phyloP scores from a whole-genome alignment of 2,888 invertebrate species.

The Calameuta idolon region DNA sequence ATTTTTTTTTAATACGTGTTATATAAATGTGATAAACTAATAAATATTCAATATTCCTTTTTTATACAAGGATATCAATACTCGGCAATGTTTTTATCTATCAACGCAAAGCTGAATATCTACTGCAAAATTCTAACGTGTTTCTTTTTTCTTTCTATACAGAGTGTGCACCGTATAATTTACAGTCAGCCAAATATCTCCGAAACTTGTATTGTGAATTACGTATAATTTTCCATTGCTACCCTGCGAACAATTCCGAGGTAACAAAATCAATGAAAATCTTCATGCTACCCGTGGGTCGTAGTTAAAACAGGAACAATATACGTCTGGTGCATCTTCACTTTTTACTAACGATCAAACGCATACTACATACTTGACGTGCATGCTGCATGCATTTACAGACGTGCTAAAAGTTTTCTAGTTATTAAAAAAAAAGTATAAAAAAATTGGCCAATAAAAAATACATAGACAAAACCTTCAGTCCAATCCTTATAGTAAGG shows the following conservation, averaged over 20 bases:
- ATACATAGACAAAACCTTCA: slow-evolving; percentile 62
- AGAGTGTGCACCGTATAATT: background rate
- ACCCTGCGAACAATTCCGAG: slow-evolving; percentile 18
- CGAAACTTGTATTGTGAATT: background rate
- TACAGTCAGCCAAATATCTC: background rate
- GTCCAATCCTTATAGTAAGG: slow-evolving; percentile 67
- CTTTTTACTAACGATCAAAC: background rate
- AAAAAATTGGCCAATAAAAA: slow-evolving; percentile 51
- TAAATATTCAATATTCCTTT: background rate
- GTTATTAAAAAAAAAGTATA: slow-evolving; percentile 36
- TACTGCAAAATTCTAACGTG: background rate
- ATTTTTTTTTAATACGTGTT: background rate
- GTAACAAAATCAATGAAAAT: background rate
- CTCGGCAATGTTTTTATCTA: background rate
- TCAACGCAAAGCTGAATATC: background rate
- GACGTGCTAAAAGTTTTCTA: slow-evolving; percentile 34
- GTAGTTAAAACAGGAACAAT: slow-evolving; percentile 17
- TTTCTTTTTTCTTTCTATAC: background rate
- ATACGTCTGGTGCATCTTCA: background rate
- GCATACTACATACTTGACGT: slow-evolving; percentile 6
- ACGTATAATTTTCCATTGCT: slow-evolving; percentile 13
- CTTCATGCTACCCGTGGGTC: slow-evolving; percentile 13
- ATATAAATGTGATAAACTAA: background rate
- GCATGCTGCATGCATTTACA: slow-evolving; percentile 45
- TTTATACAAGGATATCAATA: background rate